Evolutionary conservation across 2,797 vertebrate genomes (phyloP), one percentile per base, ranked within the genome.

Genomic region (Arnoldichthys spilopterus): DNA sequence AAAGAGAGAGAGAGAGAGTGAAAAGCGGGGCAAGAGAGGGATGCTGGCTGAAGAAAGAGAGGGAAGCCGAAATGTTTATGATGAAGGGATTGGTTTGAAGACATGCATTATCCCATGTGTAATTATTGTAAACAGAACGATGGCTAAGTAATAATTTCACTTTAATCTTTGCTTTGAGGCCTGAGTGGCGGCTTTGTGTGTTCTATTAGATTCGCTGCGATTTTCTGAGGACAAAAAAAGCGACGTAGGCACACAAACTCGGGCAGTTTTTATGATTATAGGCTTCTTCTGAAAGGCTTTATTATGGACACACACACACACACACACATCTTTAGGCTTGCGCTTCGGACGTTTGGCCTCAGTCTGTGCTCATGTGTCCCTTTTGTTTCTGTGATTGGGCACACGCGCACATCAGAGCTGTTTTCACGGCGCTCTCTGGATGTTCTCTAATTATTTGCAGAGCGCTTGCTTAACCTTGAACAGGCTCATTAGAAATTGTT

Each of bases 381-480:
- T 78, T 40, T 67, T 69, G 75, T 77, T 72, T 72, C 47, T 68
- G 22, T 47, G 32, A 72, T 72, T 78, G 68, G 76, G 72, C 76
- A 78, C 49, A 59, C 59, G 76, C n/a, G 56, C 63, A 56, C 76
- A 54, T 77, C 71, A 82, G 56, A 81, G 72, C 61, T 63, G 54
- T 61, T 66, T 84, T 69, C 28, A 45, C 28, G 47, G 62, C 63
- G 64, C 62, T 67, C 83, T 74, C 70, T 61, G 79, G 74, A 81
- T 70, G 77, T 77, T 81, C 53, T 30, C 78, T 83, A 83, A 83
- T 85, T 83, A 85, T 79, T 76, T 79, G 79, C 76, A 72, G 72
- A 81, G 79, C 47, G 70, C 79, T 85, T 85, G 79, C 70, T 85
- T 85, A 85, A 85, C 84, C 84, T 82, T 83, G 79, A 83, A 53